phyloP scores from a whole-genome alignment of 2,797 vertebrate genomes.

The Chrysolophus pictus region DNA sequence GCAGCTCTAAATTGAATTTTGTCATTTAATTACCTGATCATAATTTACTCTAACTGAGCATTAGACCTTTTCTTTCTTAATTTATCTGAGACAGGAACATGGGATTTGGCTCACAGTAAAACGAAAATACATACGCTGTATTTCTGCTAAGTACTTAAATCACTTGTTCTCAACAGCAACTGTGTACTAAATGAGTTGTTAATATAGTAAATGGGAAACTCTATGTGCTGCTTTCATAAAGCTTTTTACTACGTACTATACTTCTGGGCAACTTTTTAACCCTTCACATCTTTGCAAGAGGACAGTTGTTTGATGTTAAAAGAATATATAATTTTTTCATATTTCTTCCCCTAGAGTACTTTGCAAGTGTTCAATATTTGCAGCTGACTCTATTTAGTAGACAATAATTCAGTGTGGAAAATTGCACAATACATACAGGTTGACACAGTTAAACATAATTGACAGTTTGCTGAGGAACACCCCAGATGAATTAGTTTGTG shows the following conservation, averaged over 20 bases:
- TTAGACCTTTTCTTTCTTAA: background rate
- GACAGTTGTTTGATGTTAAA: conserved; percentile 20
- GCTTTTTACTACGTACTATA: background rate
- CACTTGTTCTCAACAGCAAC: background rate
- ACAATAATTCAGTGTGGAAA: conserved; percentile 51
- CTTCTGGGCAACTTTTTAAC: conserved; percentile 11
- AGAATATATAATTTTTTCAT: conserved; percentile 23
- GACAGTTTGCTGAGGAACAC: conserved; percentile 49
- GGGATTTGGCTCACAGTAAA: background rate
- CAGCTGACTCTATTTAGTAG: conserved; percentile 57
- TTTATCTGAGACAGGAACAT: background rate
- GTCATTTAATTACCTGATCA: background rate
- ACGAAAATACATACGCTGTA: background rate
- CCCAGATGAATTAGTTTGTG: conserved; percentile 17
- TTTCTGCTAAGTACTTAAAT: background rate
- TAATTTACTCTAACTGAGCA: background rate
- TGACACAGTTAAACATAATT: conserved; percentile 59
- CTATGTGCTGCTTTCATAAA: conserved; percentile 34
- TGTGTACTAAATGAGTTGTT: background rate
- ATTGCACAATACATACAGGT: background rate
- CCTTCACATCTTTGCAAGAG: background rate
- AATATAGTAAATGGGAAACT: background rate
- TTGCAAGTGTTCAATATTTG: conserved; percentile 52
- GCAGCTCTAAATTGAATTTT: background rate
- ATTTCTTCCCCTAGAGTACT: background rate